A percentile compares a stretch with the other conserved stretches of the same genome.
These are phyloP conservation scores for Helicoverpa assulta DNA, from an alignment of 2,888 invertebrate genomes.

Conservation along the genomic window DNA sequence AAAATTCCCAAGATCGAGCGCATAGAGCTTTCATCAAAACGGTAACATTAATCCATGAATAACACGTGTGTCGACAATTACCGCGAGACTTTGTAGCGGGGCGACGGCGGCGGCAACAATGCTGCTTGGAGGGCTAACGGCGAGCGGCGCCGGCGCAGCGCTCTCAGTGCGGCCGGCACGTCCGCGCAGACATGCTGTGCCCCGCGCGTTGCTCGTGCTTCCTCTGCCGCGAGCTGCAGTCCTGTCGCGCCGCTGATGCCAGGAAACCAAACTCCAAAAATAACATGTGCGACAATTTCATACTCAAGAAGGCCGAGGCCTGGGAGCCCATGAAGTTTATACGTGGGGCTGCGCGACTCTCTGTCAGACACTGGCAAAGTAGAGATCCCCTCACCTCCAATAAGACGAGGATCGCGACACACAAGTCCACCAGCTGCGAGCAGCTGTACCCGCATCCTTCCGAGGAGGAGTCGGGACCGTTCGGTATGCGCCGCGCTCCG, in stretches of 20 bases:
- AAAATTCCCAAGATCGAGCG: constrained; percentile 58
- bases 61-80: constrained; percentile 72
- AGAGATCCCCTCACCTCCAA: constrained; percentile 83
- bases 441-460: constrained; percentile 84
- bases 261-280: constrained; percentile 83
- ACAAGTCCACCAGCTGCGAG: constrained; percentile 88
- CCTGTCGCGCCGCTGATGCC: constrained; percentile 89
- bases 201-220: constrained; percentile 93
- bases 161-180: constrained; percentile 85
- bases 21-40: constrained; percentile 73
- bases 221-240: constrained; percentile 93
- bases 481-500: constrained; percentile 85
- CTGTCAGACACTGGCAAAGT: constrained; percentile 89
- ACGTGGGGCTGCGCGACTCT: constrained; percentile 87
- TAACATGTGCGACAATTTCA: constrained; percentile 88
- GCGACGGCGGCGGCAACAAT: constrained; percentile 76
- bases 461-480: constrained; percentile 80
- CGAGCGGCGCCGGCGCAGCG: constrained; percentile 69
- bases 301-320: constrained; percentile 89
- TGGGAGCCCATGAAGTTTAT: constrained; percentile 88
- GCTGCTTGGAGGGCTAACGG: constrained; percentile 73
- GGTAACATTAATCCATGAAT: constrained; percentile 82
- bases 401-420: constrained; percentile 80
- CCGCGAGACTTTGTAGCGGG: constrained; percentile 69
- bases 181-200: constrained; percentile 91